Evolutionary conservation across 2,113 vertebrate genomes (phyloP).

Genomic region (Gobiocypris rarus): DNA sequence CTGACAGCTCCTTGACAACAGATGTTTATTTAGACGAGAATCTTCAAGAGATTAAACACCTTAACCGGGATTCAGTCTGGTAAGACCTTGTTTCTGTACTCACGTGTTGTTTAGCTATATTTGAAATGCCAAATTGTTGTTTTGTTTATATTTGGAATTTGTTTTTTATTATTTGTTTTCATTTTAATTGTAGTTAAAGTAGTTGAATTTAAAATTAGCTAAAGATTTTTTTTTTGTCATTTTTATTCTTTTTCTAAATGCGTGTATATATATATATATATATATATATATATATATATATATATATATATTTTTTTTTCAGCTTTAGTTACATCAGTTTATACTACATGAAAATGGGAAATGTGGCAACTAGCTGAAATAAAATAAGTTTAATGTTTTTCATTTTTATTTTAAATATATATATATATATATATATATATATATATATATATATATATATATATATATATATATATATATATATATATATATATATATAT

Average conservation of each 20-base stretch:
- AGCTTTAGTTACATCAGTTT: not conserved
- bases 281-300: too few species aligned
- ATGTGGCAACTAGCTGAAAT: not conserved
- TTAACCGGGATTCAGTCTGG: conserved; percentile 88
- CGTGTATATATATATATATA: too few species aligned
- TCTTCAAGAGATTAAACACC: conserved; percentile 78
- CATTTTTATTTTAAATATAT: too few species aligned
- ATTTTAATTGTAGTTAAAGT: not conserved
- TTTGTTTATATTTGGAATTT: not conserved
- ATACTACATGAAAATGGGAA: not conserved
- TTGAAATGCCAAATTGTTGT: not conserved
- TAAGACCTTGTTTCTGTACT: conserved; percentile 54
- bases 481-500: too few species aligned
- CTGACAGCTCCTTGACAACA: conserved; percentile 85
- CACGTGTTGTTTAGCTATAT: not conserved
- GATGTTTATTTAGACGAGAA: conserved; percentile 89
- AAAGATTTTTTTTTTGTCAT: not conserved
- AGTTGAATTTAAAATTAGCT: not conserved
- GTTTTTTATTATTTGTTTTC: not conserved
- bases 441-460: too few species aligned
- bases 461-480: too few species aligned
- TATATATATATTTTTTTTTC: not conserved
- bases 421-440: too few species aligned
- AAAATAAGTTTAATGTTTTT: too few species aligned
- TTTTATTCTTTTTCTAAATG: not conserved